A percentile compares a stretch with the other conserved stretches of the same genome.
Conservation (phyloP, 2,113 vertebrate species). For the Panurus biarmicus region DNA sequence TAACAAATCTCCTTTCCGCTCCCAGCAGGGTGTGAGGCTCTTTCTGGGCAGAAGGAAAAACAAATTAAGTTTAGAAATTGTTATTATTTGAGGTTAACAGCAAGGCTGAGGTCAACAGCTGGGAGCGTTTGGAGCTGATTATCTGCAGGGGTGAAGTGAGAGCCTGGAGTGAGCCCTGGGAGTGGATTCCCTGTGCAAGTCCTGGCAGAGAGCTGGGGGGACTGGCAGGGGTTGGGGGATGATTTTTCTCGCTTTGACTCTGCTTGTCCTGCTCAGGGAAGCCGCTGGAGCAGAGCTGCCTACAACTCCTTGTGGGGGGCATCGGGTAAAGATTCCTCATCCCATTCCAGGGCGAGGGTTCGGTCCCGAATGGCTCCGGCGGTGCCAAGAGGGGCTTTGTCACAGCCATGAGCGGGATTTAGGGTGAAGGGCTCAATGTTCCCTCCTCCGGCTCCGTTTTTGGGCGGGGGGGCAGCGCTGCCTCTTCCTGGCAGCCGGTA, state of each 20-base stretch:
- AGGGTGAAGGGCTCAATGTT: fast-evolving
- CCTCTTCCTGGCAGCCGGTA: neutral
- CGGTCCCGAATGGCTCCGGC: fast-evolving
- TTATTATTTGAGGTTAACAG: neutral
- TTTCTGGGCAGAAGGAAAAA: neutral
- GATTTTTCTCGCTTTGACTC: neutral
- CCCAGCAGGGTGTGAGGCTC: neutral
- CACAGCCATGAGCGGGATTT: neutral
- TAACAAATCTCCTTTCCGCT: neutral
- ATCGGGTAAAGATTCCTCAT: fast-evolving
- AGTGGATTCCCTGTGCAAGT: neutral
- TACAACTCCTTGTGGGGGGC: fast-evolving
- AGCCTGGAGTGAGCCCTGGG: neutral
- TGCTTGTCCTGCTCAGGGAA: neutral
- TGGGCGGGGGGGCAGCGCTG: neutral
- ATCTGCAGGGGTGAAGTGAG: neutral
- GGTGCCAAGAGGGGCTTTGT: fast-evolving
- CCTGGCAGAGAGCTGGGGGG: neutral
- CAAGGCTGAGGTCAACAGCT: neutral
- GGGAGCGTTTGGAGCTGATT: neutral
- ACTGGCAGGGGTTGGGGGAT: neutral
- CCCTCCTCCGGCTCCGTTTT: neutral
- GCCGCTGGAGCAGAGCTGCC: neutral
- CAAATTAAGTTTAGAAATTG: neutral
- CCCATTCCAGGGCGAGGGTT: fast-evolving